Conservation (phyloP, 2,113 vertebrate genomes). For the Tetrax tetrax region DNA sequence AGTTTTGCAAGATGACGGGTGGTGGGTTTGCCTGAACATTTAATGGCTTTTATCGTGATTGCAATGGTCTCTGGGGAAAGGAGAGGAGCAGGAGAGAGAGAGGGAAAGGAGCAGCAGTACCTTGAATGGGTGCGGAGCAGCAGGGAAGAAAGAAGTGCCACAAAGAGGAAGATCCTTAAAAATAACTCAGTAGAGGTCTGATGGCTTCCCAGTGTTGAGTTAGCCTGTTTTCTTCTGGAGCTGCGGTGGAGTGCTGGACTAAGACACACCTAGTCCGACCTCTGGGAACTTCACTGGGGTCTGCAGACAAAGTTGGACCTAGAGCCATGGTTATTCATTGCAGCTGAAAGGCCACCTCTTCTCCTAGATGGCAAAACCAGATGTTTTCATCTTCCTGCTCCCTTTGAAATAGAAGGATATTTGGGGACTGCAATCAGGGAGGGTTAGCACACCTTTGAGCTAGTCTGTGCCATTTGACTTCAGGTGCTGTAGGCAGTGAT, state of each 20-base stretch:
- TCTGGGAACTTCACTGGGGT: not conserved
- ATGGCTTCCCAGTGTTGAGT: not conserved
- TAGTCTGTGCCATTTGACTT: not conserved
- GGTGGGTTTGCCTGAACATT: not conserved
- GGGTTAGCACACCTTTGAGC: not conserved
- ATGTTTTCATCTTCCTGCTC: not conserved
- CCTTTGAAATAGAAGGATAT: not conserved
- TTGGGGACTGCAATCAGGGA: not conserved
- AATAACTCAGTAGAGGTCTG: not conserved
- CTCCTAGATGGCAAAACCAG: not conserved
- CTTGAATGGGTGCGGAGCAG: too few species aligned
- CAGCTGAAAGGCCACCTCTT: not conserved
- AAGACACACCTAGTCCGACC: not conserved
- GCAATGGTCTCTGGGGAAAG: not conserved
- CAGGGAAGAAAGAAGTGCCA: too few species aligned
- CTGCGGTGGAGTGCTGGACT: not conserved
- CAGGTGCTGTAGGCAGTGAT: not conserved
- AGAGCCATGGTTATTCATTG: not conserved
- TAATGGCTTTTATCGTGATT: not conserved
- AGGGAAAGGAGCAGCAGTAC: too few species aligned
- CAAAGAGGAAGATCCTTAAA: too few species aligned
- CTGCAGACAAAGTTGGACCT: not conserved
- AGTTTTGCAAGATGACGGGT: not conserved
- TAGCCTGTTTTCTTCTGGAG: not conserved
- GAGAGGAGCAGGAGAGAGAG: too few species aligned